Base-by-base conservation (phyloP, 1,140 invertebrate genomes). In the Ericerus pela region DNA sequence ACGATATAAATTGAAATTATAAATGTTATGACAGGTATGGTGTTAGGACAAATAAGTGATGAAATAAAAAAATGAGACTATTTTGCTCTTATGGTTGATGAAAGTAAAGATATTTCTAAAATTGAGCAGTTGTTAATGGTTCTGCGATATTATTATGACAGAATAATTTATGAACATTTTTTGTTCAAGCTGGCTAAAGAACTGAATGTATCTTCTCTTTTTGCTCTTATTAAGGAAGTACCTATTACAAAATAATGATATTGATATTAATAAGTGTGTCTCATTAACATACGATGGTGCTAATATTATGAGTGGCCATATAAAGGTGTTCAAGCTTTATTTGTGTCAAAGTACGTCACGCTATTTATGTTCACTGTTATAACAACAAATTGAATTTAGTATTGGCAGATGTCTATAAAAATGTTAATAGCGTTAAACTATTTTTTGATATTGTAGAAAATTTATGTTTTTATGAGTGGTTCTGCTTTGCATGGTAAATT, bases 81-180 rank as follows among this genome's bases (percentile, higher is more conserved):
- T 53, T 53, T 53, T 31, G 51, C 51, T 53, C 51, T 30, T 30
- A 52, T 52, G 22, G 24, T 52, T 29, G 51, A 52, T 26, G 51
- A 52, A 52, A 52, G 18, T 10, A 52, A 52, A 31, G 24, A 52
- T 52, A 31, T 31, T 30, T 30, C 10, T 1, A 52, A 52, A 30
- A 52, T 30, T 30, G 51, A 52, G 31, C 51, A 52, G 4, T 18
- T 52, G 31, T 52, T 30, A 11, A 30, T 52, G 30, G 16, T 20
- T 8, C 16, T 30, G 8, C 28, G 51, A 14, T 52, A 52, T 29
- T 20, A 29, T 29, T 29, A 52, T 52, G 26, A 51, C n/a, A 18
- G 27, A 51, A 51, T 16, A 16, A 51, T 28, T 28, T 28, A 51
- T 26, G 43, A 51, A 27, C 12, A 28, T n/a, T 51, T 51, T 10